phyloP scores from a whole-genome alignment of 2,888 invertebrate species.

The Polymixis lichenea region DNA sequence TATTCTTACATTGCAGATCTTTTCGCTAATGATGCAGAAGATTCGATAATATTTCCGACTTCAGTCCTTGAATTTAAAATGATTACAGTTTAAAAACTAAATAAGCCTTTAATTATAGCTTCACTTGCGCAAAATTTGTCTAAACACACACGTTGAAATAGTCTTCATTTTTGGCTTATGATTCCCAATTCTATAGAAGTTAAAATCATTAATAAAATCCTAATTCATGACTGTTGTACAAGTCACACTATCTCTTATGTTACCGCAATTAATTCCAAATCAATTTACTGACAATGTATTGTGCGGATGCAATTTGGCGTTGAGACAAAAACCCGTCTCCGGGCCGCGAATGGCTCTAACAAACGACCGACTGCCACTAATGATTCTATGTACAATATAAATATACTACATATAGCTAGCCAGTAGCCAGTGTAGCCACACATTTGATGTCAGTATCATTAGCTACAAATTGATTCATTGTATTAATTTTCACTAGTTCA shows the following conservation, averaged over 20 bases:
- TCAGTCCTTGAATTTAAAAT: conserved; percentile 6
- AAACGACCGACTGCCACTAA: conserved; percentile 89
- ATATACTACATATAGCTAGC: conserved; percentile 61
- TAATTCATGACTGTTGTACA: conserved; percentile 51
- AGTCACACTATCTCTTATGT: conserved; percentile 67
- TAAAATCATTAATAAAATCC: conserved; percentile 41
- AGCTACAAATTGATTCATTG: conserved; percentile 62
- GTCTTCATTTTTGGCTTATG: conserved; percentile 8
- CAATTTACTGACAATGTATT: conserved; percentile 88
- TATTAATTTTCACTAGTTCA: conserved; percentile 50
- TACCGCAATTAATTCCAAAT: conserved; percentile 87
- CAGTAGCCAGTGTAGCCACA: conserved; percentile 56
- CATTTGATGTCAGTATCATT: conserved; percentile 58
- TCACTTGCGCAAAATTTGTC: conserved; percentile 15
- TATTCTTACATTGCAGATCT: conserved; percentile 13
- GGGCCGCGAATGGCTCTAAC: conserved; percentile 86
- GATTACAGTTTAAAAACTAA: background rate
- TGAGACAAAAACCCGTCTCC: conserved; percentile 89
- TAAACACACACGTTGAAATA: conserved; percentile 1
- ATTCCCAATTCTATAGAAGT: conserved; percentile 22
- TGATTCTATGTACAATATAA: conserved; percentile 82
- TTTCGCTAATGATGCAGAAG: background rate
- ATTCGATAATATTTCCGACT: background rate
- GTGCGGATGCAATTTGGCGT: conserved; percentile 89
- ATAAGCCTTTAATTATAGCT: conserved; percentile 19